Conservation (phyloP, 2,888 invertebrate genomes). For the Aleiodes alternator region DNA sequence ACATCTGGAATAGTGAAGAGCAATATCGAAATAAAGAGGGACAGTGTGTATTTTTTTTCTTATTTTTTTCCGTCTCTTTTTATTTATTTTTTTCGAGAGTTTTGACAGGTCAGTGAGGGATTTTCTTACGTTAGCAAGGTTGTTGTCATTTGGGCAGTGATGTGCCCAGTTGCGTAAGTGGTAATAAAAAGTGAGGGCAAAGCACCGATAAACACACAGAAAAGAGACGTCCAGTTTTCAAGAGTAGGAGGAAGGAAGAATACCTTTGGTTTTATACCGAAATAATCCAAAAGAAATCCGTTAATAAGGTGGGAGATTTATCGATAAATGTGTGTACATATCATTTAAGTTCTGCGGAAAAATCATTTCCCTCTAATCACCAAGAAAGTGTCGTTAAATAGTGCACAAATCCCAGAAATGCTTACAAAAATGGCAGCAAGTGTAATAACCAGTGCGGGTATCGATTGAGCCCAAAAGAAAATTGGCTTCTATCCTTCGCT, state of each 20-base stretch:
- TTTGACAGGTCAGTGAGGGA: conserved; percentile 26
- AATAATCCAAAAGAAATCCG: not conserved
- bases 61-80: not conserved
- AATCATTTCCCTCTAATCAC: not conserved
- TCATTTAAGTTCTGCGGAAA: not conserved
- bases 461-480: conserved; percentile 57
- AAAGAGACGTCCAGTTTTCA: conserved; percentile 50
- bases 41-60: conserved; percentile 7
- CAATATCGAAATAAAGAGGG: not conserved
- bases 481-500: conserved; percentile 16
- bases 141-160: conserved; percentile 56
- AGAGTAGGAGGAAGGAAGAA: conserved; percentile 51
- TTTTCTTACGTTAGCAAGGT: not conserved
- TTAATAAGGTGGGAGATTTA: conserved; percentile 7
- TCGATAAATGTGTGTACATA: conserved; percentile 10
- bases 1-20: conserved; percentile 16
- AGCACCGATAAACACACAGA: conserved; percentile 52
- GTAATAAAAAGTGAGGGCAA: conserved; percentile 60
- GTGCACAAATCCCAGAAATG: conserved; percentile 55
- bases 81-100: not conserved
- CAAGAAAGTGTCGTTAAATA: conserved; percentile 70
- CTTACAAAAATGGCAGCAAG: conserved; percentile 60
- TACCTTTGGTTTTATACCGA: conserved; percentile 50
- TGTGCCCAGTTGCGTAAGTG: conserved; percentile 69
- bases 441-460: conserved; percentile 61